Evolutionary conservation across 2,888 invertebrate species (phyloP), one percentile per base, ranked within the genome.

Genomic region (Andrena bucephala): DNA sequence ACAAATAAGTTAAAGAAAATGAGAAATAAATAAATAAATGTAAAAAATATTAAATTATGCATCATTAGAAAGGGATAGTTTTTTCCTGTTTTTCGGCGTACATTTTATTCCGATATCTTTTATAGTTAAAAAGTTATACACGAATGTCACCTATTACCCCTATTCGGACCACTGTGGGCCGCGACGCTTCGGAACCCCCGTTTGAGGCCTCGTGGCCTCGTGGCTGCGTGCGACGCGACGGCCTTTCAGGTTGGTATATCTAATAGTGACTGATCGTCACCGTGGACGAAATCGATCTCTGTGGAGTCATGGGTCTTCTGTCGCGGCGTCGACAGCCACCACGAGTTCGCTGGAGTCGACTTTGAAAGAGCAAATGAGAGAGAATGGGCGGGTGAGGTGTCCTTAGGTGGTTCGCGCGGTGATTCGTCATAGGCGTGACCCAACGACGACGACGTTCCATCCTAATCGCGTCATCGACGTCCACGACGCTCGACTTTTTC

Each of bases 211-310:
- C 20, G 20, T 20, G 33, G 33, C 33, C 33, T 33, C 33, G 33
- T 33, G 33, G 36, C 24, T 1, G 24, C 13, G 27, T 24, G 42
- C 8, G 7, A 6, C 10, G 4, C 13, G 48, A 10, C 66, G 16
- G 77, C 78, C 65, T 77, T 76, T 66, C 73, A 73, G 48, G 7
- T 20, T 57, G 36, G 82, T 73, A 77, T 87, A 77, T 87, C 79
- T 88, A 89, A 89, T 85, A 85, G 85, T 92, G 92, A 93, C 90
- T 82, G 92, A 93, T 93, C 90, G 92, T 89, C 91, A 93, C 92
- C 90, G 92, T 89, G 90, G 87, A 52, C 42, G 80, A 65, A 89
- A 93, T 92, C 90, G 91, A 90, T 92, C 86, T 54, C 27, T 33
- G 59, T 31, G 50, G 83, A 79, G 83, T 85, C 78, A 67, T 20